Base-by-base conservation (phyloP, 2,888 invertebrate genomes). In the Dendrolimus pini region DNA sequence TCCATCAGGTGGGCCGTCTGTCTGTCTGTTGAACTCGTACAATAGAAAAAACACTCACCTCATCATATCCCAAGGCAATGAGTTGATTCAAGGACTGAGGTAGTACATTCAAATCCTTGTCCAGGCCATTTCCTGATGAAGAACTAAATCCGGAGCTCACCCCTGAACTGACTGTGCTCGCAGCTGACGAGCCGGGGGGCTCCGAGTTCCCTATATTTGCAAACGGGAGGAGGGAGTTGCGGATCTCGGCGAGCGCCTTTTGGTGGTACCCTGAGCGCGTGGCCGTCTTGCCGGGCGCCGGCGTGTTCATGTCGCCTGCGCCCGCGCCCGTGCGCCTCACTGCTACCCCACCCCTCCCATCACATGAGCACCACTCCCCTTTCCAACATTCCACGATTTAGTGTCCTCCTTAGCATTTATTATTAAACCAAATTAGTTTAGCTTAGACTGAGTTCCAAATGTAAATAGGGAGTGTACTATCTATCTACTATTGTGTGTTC, bases 201-300 rank as follows among this genome's bases (percentile, higher is more conserved):
- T 93, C 93, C 7, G 91, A 86, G 64, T 76, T 89, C 60, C 90
- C 89, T 68, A 89, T 93, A 76, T 95, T 95, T 58, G 95, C 96
- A 82, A 96, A 96, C 58, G 96, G 96, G 72, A 95, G 92, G 71
- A 96, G 85, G 61, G 96, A 96, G 83, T 96, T 96, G 71, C 96
- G 93, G 77, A 96, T 96, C 88, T 96, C 95, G 87, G 95, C 96
- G 85, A 96, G 93, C 80, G 96, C 96, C 91, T 96, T 96, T 87
- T 96, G 95, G 89, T 95, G 95, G 89, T 96, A 96, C 90, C 95
- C 95, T 91, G 94, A 93, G 89, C 94, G 93, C 91, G 93, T 93
- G 88, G 93, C 93, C 89, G 93, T 85, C 85, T 91, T 91, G 85
- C 89, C 89, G 88, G 91, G 90, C 85, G 92, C 92, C 86, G 92